Evolutionary conservation across 2,113 vertebrate genomes (phyloP), one percentile per base, ranked within the genome.

Genomic region (Condylura cristata): DNA sequence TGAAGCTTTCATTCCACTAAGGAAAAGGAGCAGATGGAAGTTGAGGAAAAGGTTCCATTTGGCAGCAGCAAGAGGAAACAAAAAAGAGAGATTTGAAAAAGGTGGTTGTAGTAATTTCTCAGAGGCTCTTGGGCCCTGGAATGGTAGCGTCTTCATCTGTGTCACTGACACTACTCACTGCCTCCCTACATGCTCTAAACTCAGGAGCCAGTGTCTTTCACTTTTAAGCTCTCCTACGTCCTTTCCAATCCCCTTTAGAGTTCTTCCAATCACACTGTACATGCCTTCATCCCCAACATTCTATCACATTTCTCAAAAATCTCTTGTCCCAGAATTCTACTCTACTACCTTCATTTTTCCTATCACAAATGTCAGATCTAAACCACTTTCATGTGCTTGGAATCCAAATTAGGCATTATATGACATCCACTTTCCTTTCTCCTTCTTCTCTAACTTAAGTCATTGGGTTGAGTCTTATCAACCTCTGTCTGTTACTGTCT

Each of bases 311-410:
- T 70, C 68, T 48, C 79, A 44, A 48, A 94, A 18, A 34, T 16
- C 14, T 83, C 74, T 65, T 74, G 30, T 39, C 41, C 32, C 30
- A 90, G 85, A 96, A 68, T 84, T 65, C 63, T 44, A 44, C 22
- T 53, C 53, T 26, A 56, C 6, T 46, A 12, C 82, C 66, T 92
- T 78, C 30, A 65, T 48, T 68, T 75, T 83, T 82, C 34, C 46
- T 6, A 24, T 28, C 10, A 41, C 16, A 53, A 32, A 66, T 10
- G 12, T 39, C 46, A 46, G 26, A 44, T 34, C 16, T 72, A 51
- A 91, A 28, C 16, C 10, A 58, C 10, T 56, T 30, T 90, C 30
- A 5, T 24, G n/a, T 51, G 44, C 17, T 75, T 53, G 58, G 56
- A 79, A 28, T 63, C 30, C 11, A 88, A 58, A 44, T 20, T 11